phyloP scores from a whole-genome alignment of 2,797 vertebrate species.

The Diplodus sargus region DNA sequence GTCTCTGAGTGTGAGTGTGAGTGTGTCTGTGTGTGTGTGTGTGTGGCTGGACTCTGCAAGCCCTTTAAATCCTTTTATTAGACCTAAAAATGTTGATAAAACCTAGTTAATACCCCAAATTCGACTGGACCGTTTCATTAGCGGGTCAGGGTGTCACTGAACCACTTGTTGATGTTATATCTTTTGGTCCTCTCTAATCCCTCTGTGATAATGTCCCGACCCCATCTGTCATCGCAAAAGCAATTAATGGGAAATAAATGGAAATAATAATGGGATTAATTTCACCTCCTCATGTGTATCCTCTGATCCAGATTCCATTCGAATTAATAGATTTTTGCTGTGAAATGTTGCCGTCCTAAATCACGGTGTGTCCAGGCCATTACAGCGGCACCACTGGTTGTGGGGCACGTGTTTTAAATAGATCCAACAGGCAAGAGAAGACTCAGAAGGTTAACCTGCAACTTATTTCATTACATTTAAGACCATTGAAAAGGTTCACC shows the following conservation, averaged over 20 bases:
- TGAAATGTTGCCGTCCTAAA: not conserved
- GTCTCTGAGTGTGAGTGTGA: not conserved
- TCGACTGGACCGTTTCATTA: not conserved
- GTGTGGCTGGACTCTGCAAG: conserved; percentile 14
- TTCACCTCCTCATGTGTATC: not conserved
- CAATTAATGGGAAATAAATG: conserved; percentile 26
- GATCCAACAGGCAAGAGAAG: not conserved
- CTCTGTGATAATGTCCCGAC: conserved; percentile 1
- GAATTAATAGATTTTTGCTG: not conserved
- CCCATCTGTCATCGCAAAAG: conserved; percentile 21
- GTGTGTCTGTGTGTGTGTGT: conserved; percentile 5
- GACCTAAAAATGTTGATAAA: not conserved
- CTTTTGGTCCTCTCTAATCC: not conserved
- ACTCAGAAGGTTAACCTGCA: not conserved
- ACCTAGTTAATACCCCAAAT: not conserved
- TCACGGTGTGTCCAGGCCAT: not conserved
- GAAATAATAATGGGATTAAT: conserved; percentile 1
- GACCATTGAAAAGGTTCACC: not conserved
- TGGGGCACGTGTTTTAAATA: not conserved
- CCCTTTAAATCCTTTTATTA: not conserved
- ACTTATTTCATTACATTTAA: not conserved
- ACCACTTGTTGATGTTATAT: not conserved
- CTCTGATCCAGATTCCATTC: conserved; percentile 4
- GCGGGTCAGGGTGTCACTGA: not conserved
- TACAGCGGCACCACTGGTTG: too few species aligned